These are phyloP conservation scores for Eretmochelys imbricata DNA, from an alignment of 2,113 vertebrate genomes.

Conservation along the genomic window DNA sequence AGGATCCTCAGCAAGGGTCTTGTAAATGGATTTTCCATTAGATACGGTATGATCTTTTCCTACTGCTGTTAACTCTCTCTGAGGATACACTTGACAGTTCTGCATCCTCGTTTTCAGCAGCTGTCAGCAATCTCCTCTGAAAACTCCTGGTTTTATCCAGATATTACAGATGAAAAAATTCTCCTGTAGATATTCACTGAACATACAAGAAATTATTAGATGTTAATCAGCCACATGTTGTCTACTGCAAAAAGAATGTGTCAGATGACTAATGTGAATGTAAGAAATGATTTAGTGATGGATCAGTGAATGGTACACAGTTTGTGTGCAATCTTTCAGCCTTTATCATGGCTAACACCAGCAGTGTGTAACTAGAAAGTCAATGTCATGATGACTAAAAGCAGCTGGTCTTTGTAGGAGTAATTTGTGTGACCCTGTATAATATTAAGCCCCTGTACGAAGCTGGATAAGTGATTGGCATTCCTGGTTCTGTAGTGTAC, in stretches of 20 bases:
- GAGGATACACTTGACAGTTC: neutral
- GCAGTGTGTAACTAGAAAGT: neutral
- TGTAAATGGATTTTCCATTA: neutral
- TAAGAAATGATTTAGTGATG: neutral
- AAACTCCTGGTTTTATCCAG: neutral
- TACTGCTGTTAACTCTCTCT: neutral
- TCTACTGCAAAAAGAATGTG: neutral
- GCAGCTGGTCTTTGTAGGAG: neutral
- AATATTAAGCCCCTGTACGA: neutral
- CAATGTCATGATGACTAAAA: neutral
- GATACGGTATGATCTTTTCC: neutral
- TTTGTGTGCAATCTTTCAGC: neutral
- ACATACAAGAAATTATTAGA: neutral
- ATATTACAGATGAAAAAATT: neutral
- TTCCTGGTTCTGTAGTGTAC: neutral
- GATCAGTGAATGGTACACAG: neutral
- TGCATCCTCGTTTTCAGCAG: neutral
- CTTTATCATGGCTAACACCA: neutral
- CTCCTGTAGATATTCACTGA: neutral
- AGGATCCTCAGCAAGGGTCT: neutral
- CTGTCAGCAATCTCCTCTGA: neutral
- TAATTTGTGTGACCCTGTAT: neutral
- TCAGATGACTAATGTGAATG: neutral
- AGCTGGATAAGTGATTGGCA: neutral
- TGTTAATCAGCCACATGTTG: neutral